Evolutionary conservation across 2,888 invertebrate species (phyloP), one percentile per base, ranked within the genome.

Genomic region (Euplagia quadripunctaria): DNA sequence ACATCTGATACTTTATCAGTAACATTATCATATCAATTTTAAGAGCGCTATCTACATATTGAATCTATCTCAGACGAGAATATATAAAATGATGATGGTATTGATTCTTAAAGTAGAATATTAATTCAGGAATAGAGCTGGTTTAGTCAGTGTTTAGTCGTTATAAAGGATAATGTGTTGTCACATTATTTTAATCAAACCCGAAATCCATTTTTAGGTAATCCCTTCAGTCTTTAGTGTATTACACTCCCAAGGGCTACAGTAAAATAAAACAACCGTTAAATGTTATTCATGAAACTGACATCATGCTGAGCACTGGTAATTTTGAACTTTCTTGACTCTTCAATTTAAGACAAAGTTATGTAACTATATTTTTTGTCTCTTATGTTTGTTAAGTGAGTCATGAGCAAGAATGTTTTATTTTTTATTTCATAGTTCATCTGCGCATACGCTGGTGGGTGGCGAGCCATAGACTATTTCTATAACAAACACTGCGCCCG

Each of bases 401-500:
- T 79, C 79, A 76, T 74, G 75, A 75, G 75, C 71, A 74, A 70
- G 74, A 82, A 78, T 76, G 75, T 78, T 82, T 84, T 79, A 72
- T 77, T 79, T 82, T 78, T 77, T 80, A 77, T 74, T 71, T 67
- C 74, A 77, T 72, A 77, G 74, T 74, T 46, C 68, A 74, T 65
- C 46, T 64, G 55, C 55, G 74, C 74, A 71, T 63, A 79, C 76
- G 81, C 76, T 83, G 75, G 87, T 89, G 92, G 90, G 92, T 89
- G 92, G 91, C 84, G 76, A 83, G 81, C 81, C 64, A 42, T 17
- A 61, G 63, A 83, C 85, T 87, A 86, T 91, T 88, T 86, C 87
- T 86, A 86, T 87, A 88, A 82, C 85, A 86, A 89, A 88, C 90
- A 88, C 84, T 79, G 82, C 82, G 82, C 77, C 14, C 81, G 82